Evolutionary conservation across 2,797 vertebrate genomes (phyloP), one percentile per base, ranked within the genome.

Genomic region (Gymnodraco acuticeps): DNA sequence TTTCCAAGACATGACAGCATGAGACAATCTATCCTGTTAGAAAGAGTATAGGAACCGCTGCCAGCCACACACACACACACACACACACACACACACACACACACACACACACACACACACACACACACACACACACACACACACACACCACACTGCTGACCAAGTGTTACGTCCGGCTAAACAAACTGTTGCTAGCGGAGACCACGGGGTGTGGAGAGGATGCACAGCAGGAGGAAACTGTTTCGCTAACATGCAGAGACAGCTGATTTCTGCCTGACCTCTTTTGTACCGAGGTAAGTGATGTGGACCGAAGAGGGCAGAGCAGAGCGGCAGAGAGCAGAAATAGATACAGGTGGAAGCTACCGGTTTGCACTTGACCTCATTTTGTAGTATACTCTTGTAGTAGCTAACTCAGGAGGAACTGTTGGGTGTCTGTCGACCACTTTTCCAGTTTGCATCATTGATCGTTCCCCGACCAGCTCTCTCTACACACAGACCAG

Each of bases 391-490:
- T 64, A 77, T 65, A 78, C 69, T 69, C 78, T 79, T 78, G 87
- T 82, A 86, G 75, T 55, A 47, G 59, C 66, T 42, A 73, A 81
- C 17, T 58, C 75, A 70, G 65, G 64, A 82, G 73, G 62, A 84
- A 71, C 73, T 68, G 75, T 69, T 76, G 46, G 64, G 73, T 87
- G 75, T 70, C 68, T 80, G 69, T 78, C 27, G 6, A 47, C 79
- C 83, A 82, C 77, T 81, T 89, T 84, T 70, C 23, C 70, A 54
- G 82, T 85, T 64, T 88, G 84, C 83, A 89, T 91, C 87, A 88
- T 91, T 92, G 85, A 88, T 90, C 10, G 46, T 33, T 20, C 52
- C 65, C 9, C 6, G 2, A 38, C 54, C 14, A 5, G 1, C 2
- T 67, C 13, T 10, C 4, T 4, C 10, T n/a, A 19, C 7, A 58